Evolutionary conservation across 2,113 vertebrate species (phyloP).

Genomic region (Aramus guarauna): DNA sequence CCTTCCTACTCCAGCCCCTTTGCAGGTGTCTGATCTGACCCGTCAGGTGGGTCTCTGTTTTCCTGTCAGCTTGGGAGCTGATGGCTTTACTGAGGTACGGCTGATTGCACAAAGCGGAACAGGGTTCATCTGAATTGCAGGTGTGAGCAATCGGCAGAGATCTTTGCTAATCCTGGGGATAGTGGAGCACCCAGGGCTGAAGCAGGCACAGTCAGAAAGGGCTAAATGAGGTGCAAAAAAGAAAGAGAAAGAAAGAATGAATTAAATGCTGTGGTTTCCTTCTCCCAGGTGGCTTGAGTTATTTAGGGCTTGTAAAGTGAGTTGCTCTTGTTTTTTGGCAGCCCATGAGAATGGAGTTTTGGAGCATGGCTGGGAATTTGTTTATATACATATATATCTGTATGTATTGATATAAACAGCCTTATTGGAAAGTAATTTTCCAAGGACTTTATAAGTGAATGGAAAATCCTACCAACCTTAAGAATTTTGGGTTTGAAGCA

Average conservation of each 20-base stretch:
- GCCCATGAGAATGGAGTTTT: background rate
- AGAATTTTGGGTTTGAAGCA: background rate
- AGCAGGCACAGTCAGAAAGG: slow-evolving; percentile 46
- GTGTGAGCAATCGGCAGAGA: slow-evolving; percentile 87
- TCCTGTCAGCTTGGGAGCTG: slow-evolving; percentile 84
- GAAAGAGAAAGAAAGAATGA: background rate
- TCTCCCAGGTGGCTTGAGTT: background rate
- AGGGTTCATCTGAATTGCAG: slow-evolving; percentile 79
- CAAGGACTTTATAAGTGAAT: background rate
- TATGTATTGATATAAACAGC: background rate
- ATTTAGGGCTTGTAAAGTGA: background rate
- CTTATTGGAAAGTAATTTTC: background rate
- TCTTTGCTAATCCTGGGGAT: slow-evolving; percentile 85
- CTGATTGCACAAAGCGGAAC: slow-evolving; percentile 85
- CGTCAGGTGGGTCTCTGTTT: slow-evolving; percentile 87
- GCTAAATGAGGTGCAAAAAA: slow-evolving; percentile 43
- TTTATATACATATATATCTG: accelerated
- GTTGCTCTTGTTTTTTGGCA: background rate
- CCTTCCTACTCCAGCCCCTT: slow-evolving; percentile 15
- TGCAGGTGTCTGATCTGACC: slow-evolving; percentile 75
- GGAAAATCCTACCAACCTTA: background rate
- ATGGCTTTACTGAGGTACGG: slow-evolving; percentile 84
- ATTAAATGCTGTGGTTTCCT: background rate
- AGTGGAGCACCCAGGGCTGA: slow-evolving; percentile 66
- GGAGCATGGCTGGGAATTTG: background rate